Evolutionary conservation across 2,888 invertebrate genomes (phyloP).

Genomic region (Neria commutata): DNA sequence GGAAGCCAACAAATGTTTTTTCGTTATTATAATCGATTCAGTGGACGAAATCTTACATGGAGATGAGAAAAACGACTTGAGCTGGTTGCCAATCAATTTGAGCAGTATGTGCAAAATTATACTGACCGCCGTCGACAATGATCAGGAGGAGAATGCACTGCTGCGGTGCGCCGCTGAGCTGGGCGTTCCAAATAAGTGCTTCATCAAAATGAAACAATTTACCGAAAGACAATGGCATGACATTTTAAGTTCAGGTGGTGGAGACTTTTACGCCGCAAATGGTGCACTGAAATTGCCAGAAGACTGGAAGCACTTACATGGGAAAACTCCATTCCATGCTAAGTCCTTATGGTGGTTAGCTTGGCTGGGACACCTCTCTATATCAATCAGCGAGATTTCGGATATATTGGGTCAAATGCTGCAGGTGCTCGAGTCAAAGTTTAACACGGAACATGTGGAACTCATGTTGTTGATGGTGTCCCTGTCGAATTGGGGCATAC

Average conservation of each 20-base stretch:
- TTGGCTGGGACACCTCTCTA: slow-evolving; percentile 67
- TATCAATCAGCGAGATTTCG: slow-evolving; percentile 65
- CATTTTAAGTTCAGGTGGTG: slow-evolving; percentile 56
- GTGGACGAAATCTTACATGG: slow-evolving; percentile 67
- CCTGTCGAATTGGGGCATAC: slow-evolving; percentile 77
- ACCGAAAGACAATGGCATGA: slow-evolving; percentile 60
- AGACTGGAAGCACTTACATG: slow-evolving; percentile 51
- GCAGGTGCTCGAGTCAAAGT: slow-evolving; percentile 71
- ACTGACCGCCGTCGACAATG: slow-evolving; percentile 64
- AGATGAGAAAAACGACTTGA: slow-evolving; percentile 65
- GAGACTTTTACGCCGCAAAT: slow-evolving; percentile 58
- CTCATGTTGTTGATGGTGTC: slow-evolving; percentile 75
- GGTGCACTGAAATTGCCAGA: slow-evolving; percentile 56
- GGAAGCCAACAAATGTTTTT: slow-evolving; percentile 62
- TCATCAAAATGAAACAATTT: slow-evolving; percentile 53
- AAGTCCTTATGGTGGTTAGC: slow-evolving; percentile 69
- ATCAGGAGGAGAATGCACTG: slow-evolving; percentile 29
- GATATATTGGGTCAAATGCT: slow-evolving; percentile 70
- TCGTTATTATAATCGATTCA: slow-evolving; percentile 79
- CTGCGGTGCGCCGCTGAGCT: slow-evolving; percentile 45
- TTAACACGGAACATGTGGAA: slow-evolving; percentile 71
- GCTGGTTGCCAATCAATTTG: slow-evolving; percentile 78
- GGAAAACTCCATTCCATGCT: slow-evolving; percentile 58
- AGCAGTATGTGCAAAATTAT: slow-evolving; percentile 79
- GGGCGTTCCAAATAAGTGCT: slow-evolving; percentile 52